A percentile compares a stretch with the other conserved stretches of the same genome.
These are phyloP conservation scores for Tetropium fuscum DNA, from an alignment of 2,888 invertebrate genomes.

Conservation along the genomic window DNA sequence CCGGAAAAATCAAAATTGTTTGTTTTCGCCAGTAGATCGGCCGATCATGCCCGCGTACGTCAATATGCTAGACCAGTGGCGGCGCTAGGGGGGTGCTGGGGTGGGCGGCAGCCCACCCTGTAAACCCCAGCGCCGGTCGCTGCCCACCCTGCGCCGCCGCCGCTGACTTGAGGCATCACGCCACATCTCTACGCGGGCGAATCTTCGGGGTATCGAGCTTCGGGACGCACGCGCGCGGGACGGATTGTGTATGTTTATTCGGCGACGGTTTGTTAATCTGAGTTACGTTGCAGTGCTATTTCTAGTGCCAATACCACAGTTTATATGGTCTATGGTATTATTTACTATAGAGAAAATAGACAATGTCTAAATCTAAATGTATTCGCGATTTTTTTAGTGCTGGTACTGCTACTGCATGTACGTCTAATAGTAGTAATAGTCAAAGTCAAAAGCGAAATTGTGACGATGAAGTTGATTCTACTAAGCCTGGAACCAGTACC, in stretches of 20 bases:
- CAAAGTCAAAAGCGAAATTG: not conserved
- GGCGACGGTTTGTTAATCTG: not conserved
- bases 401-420: not conserved
- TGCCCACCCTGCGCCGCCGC: constrained; percentile 1
- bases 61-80: too few relatives aligned
- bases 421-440: not conserved
- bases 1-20: too few relatives aligned
- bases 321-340: not conserved
- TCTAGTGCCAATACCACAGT: not conserved
- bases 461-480: not conserved
- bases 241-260: not conserved
- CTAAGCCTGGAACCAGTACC: too few relatives aligned
- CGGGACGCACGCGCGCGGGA: not conserved
- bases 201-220: too few relatives aligned
- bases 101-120: constrained; percentile 3
- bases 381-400: not conserved
- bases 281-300: constrained; percentile 1
- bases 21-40: too few relatives aligned
- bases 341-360: too few relatives aligned
- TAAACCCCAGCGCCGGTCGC: not conserved
- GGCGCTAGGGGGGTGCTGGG: too few relatives aligned
- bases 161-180: not conserved
- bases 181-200: too few relatives aligned
- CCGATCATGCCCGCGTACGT: too few relatives aligned
- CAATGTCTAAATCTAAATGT: not conserved